A percentile compares a stretch with the other conserved stretches of the same genome.
These are phyloP conservation scores for Yponomeuta sedellus DNA, from an alignment of 2,888 invertebrate genomes.

Conservation along the genomic window DNA sequence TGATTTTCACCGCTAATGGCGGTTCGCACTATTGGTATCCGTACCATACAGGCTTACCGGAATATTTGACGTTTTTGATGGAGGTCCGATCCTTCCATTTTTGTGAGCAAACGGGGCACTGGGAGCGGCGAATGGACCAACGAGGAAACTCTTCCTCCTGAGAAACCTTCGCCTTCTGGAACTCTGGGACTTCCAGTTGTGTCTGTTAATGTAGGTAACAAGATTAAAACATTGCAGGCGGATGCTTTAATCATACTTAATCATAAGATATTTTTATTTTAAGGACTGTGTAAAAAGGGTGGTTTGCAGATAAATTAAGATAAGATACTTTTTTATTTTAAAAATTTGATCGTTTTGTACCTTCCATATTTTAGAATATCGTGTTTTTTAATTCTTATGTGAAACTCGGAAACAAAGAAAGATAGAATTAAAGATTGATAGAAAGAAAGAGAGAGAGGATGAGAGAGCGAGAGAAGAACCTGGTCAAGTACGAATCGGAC, in stretches of 20 bases:
- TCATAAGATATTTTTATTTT: background rate
- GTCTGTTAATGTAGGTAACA: slow-evolving; percentile 31
- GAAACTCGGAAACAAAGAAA: no score
- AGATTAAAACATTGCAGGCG: background rate
- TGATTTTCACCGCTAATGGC: no score
- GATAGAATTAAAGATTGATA: no score
- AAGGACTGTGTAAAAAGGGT: background rate
- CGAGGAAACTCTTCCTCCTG: slow-evolving; percentile 41
- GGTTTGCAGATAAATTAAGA: no score
- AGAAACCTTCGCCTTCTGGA: slow-evolving; percentile 34
- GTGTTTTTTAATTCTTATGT: no score
- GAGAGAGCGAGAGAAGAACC: no score
- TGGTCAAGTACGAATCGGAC: no score
- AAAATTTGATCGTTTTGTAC: background rate
- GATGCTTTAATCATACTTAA: no score
- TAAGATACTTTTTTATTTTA: no score
- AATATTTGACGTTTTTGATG: slow-evolving; percentile 53
- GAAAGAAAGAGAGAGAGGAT: no score
- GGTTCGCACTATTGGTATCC: no score
- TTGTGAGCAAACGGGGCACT: slow-evolving; percentile 68
- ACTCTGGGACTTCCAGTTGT: slow-evolving; percentile 49
- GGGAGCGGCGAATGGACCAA: slow-evolving; percentile 62
- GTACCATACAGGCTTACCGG: slow-evolving; percentile 35
- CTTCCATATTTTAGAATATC: no score
- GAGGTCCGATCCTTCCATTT: slow-evolving; percentile 63